Conservation (phyloP, 2,113 vertebrate genomes). For the Donacobius atricapilla region DNA sequence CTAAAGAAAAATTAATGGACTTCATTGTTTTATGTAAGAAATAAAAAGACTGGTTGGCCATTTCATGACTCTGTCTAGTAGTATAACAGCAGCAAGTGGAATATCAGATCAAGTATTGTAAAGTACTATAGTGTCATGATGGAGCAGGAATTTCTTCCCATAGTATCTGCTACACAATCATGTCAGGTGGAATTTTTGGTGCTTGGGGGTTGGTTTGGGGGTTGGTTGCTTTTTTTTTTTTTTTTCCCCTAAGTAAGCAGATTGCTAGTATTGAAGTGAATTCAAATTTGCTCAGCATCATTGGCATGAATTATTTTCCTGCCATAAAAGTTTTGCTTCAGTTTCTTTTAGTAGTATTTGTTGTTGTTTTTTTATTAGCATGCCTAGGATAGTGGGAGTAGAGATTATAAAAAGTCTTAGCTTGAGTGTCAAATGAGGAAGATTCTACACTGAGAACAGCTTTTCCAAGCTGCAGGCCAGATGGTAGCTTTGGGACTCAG, state of each 20-base stretch:
- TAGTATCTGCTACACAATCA: neutral
- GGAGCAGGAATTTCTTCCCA: neutral
- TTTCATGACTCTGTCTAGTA: neutral
- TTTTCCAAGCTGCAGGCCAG: slow-evolving; percentile 40
- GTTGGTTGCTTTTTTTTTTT: fast-evolving
- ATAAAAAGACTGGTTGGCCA: neutral
- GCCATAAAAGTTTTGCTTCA: neutral
- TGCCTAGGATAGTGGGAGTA: neutral
- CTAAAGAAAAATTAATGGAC: neutral
- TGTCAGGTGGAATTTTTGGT: neutral
- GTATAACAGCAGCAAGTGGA: neutral
- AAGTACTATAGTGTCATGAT: neutral
- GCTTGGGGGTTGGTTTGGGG: neutral
- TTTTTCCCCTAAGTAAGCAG: neutral
- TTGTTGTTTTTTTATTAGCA: slow-evolving; percentile 43
- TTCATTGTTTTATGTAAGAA: neutral
- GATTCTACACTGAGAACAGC: slow-evolving; percentile 19
- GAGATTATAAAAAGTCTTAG: neutral
- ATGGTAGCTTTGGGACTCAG: slow-evolving; percentile 26
- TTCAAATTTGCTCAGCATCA: neutral
- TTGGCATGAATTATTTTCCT: neutral
- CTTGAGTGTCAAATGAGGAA: slow-evolving; percentile 4
- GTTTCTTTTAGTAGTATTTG: slow-evolving; percentile 21
- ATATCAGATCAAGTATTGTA: neutral
- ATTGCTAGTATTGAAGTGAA: neutral